Conservation (phyloP, 2,797 vertebrate species). For the Phalanger gymnotis region DNA sequence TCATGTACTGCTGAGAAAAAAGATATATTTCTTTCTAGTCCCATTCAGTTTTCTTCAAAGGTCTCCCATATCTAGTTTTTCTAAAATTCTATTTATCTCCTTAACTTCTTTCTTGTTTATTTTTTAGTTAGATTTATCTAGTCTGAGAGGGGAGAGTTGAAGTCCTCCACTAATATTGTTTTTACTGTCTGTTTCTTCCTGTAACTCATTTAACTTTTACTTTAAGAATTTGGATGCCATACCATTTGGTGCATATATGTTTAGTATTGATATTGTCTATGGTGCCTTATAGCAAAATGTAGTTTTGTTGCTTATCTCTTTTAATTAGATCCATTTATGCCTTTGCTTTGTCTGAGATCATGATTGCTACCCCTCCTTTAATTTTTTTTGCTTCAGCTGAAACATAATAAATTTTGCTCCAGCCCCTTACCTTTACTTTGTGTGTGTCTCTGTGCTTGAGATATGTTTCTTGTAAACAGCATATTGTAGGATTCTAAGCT, state of each 20-base stretch:
- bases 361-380: neutral
- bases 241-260: neutral
- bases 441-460: neutral
- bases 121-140: conserved; percentile 1
- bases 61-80: neutral
- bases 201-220: neutral
- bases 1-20: neutral
- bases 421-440: too few relatives aligned
- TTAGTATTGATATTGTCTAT: neutral
- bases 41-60: neutral
- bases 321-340: neutral
- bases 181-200: neutral
- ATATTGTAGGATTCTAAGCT: too few relatives aligned
- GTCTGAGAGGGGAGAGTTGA: neutral
- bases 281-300: neutral
- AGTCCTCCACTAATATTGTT: neutral
- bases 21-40: neutral
- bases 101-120: neutral
- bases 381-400: neutral
- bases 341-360: neutral
- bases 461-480: neutral
- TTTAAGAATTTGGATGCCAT: neutral
- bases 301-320: neutral
- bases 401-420: neutral
- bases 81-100: neutral